phyloP scores from a whole-genome alignment of 2,113 vertebrate genomes.

The Junco hyemalis region DNA sequence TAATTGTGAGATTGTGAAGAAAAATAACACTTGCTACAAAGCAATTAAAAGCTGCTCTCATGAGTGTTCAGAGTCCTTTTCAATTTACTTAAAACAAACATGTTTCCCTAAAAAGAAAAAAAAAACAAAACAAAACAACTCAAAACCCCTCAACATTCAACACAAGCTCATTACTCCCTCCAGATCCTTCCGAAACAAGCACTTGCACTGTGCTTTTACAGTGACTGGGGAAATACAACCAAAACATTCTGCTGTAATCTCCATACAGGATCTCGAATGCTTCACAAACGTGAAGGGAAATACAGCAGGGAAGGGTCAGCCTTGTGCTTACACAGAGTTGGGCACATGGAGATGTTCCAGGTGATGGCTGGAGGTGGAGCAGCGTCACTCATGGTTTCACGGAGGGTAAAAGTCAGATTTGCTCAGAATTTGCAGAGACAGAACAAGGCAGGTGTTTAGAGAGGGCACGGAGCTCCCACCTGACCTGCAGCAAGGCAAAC shows the following conservation, averaged over 20 bases:
- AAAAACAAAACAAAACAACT: neutral
- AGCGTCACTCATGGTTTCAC: neutral
- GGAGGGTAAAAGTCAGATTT: neutral
- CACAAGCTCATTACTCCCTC: neutral
- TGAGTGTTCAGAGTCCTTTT: neutral
- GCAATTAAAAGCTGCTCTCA: conserved; percentile 40
- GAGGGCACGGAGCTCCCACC: neutral
- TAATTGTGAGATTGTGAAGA: conserved; percentile 22
- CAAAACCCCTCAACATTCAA: neutral
- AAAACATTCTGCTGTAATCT: neutral
- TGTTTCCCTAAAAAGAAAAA: neutral
- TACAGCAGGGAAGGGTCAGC: neutral
- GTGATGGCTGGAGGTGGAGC: neutral
- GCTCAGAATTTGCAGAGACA: neutral
- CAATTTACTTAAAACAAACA: conserved; percentile 39
- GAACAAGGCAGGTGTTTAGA: fast-evolving
- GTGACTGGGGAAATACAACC: neutral
- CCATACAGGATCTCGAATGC: neutral
- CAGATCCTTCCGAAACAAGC: neutral
- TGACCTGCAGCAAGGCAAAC: neutral
- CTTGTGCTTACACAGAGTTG: neutral
- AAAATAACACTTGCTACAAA: conserved; percentile 19
- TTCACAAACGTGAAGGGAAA: neutral
- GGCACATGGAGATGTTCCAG: neutral
- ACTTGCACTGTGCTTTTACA: neutral